phyloP scores from a whole-genome alignment of 2,797 vertebrate genomes.

The Lagocephalus sceleratus region DNA sequence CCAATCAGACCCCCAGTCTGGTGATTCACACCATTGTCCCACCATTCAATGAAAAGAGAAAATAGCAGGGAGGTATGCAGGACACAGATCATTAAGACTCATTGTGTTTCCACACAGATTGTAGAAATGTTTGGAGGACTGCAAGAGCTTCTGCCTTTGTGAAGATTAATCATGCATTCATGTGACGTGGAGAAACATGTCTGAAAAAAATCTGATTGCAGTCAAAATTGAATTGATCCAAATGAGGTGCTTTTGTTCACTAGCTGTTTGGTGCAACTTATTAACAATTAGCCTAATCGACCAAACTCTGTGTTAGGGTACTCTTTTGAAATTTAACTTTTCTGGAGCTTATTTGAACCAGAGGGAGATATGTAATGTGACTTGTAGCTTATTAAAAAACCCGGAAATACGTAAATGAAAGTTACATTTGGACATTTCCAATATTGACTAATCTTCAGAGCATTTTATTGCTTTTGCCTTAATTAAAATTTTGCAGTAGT shows the following conservation, averaged over 20 bases:
- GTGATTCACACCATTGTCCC: not conserved
- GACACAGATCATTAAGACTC: slow-evolving; percentile 22
- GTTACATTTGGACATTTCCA: not conserved
- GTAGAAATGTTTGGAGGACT: slow-evolving; percentile 17
- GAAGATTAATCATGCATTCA: slow-evolving; percentile 2
- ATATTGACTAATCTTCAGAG: not conserved
- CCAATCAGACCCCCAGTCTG: not conserved
- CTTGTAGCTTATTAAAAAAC: not conserved
- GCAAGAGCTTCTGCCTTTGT: not conserved
- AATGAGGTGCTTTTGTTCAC: not conserved
- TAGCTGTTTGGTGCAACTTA: not conserved
- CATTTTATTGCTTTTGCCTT: too few species aligned
- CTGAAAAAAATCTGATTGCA: not conserved
- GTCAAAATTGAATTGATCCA: not conserved
- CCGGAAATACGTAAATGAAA: not conserved
- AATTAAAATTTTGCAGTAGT: too few species aligned
- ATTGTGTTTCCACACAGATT: slow-evolving; percentile 3
- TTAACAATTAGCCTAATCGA: not conserved
- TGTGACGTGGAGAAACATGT: not conserved
- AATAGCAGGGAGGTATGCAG: slow-evolving; percentile 3
- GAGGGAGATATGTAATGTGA: not conserved
- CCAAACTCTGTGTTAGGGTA: not conserved
- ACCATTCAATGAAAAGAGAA: slow-evolving; percentile 2
- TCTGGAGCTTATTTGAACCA: not conserved
- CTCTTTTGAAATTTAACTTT: not conserved